phyloP scores from a whole-genome alignment of 1,140 invertebrate species.

The Lepidurus couesii region DNA sequence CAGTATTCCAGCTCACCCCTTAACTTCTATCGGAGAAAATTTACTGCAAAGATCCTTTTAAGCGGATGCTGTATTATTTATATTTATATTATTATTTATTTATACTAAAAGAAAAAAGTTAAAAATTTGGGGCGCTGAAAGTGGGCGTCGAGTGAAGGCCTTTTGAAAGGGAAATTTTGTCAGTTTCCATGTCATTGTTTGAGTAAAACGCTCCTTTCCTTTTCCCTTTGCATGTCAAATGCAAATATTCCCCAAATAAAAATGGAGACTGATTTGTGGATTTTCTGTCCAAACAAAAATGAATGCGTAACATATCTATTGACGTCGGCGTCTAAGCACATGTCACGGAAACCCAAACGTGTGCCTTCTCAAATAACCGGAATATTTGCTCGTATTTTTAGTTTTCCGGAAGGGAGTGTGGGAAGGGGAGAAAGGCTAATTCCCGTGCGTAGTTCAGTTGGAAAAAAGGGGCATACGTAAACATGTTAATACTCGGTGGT shows the following conservation, averaged over 20 bases:
- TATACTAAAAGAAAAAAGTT: neutral
- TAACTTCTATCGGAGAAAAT: neutral
- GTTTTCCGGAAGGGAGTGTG: neutral
- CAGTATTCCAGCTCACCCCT: neutral
- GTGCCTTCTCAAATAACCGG: neutral
- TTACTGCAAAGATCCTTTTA: neutral
- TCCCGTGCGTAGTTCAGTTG: constrained; percentile 16
- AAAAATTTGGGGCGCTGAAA: neutral
- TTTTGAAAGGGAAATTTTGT: neutral
- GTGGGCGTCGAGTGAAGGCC: neutral
- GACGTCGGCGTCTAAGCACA: neutral
- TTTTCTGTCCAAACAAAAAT: neutral
- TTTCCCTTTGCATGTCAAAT: neutral
- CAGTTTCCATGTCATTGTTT: constrained; percentile 23
- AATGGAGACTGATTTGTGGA: neutral
- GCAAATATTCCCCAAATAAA: neutral
- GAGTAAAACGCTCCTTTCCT: neutral
- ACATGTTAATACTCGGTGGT: neutral
- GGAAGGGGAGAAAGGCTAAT: neutral
- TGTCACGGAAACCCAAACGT: neutral
- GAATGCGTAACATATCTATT: neutral
- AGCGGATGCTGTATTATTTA: neutral
- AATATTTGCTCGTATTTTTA: neutral
- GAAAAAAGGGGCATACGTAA: constrained; percentile 27
- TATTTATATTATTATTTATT: constrained; percentile 23